Evolutionary conservation across 2,888 invertebrate species (phyloP), one percentile per base, ranked within the genome.

Genomic region (Drosophila kuntzei): DNA sequence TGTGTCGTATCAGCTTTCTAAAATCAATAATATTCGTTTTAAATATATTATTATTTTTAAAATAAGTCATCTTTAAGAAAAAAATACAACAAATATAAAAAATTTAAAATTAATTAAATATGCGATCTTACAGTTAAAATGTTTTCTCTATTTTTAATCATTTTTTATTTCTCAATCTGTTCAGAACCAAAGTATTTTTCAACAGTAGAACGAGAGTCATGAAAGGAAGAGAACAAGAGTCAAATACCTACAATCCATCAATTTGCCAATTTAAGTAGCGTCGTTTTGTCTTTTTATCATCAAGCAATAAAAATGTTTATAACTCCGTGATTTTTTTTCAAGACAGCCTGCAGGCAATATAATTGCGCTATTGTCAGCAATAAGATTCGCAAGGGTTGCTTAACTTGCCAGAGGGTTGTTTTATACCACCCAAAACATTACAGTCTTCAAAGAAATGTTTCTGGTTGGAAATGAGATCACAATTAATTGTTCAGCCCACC

Each of bases 401-500:
- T 72, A 61, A 57, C 54, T 43, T 46, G 27, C 9, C 36, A 22
- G 16, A 18, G 58, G 70, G 63, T 64, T 53, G 71, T 36, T 73
- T 50, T 32, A 12, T 9, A 18, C 29, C 29, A 9, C 29, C 25
- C 47, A 29, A 6, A 12, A 55, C 46, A 60, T 85, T 83, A 79
- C 86, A 82, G 86, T 85, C 81, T 85, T 79, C 76, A 86, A 86
- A 82, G 65, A 71, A 76, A 59, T 66, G 39, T 60, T 41, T 53
- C 50, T 65, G 70, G 68, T 64, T 62, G 61, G 51, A 69, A 88
- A 79, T 83, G 72, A 86, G 87, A 83, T 83, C 71, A 79, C 89
- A 89, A 84, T 89, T 84, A 87, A 84, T 89, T 84, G 89, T 82
- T 71, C n/a, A n/a, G n/a, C n/a, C n/a, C n/a, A n/a, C n/a, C n/a